Percentiles rank a stretch among this genome's conserved stretches.
These are phyloP conservation scores for Furcifer pardalis DNA, from an alignment of 2,797 vertebrate species.

Conservation along the genomic window DNA sequence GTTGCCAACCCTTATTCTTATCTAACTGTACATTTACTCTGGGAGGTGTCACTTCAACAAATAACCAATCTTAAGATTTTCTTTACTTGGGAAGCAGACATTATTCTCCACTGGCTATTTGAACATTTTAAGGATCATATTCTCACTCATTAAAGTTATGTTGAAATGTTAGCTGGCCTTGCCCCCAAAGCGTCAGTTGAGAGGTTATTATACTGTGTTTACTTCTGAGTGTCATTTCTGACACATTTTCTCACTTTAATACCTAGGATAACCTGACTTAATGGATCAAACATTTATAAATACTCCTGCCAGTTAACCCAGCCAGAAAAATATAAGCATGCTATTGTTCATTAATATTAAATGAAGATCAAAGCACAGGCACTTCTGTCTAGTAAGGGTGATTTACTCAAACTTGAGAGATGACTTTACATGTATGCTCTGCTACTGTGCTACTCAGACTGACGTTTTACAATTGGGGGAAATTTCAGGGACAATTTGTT, in stretches of 20 bases:
- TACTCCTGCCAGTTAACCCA: neutral
- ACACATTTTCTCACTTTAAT: neutral
- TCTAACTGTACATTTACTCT: no score
- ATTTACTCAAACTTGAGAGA: constrained; percentile 13
- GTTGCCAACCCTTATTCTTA: no score
- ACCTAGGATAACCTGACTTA: neutral
- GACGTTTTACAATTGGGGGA: constrained; percentile 11
- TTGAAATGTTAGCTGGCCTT: neutral
- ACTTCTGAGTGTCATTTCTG: neutral
- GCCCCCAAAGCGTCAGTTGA: neutral
- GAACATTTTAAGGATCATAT: neutral
- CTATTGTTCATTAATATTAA: constrained; percentile 12
- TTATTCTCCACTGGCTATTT: neutral
- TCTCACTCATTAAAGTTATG: neutral
- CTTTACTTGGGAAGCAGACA: neutral
- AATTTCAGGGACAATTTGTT: constrained; percentile 24
- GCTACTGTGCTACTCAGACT: neutral
- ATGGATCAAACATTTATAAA: neutral
- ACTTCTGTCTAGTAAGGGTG: constrained; percentile 15
- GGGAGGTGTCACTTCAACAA: no score
- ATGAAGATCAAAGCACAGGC: constrained; percentile 4
- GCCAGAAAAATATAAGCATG: constrained; percentile 12
- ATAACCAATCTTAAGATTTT: neutral
- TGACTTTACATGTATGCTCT: constrained; percentile 7
- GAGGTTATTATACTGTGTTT: neutral